Evolutionary conservation across 2,113 vertebrate genomes (phyloP), one percentile per base, ranked within the genome.

Genomic region (Arizona elegans): DNA sequence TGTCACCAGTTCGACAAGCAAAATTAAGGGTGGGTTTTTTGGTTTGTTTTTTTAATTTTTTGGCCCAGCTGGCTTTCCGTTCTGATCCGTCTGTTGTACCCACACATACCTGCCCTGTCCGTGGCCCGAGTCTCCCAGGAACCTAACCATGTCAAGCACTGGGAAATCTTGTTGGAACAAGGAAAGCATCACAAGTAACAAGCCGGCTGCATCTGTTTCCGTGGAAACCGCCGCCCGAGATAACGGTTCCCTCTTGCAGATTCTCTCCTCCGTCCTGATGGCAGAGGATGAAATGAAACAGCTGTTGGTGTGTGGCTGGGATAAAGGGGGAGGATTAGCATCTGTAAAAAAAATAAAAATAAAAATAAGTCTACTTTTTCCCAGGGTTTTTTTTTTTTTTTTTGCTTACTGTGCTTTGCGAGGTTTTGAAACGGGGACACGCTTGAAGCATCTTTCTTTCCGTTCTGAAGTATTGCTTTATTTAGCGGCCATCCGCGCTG

Each of bases 1-100:
- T 23, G 91, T 93, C 90, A 33, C 59, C 93, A n/a, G 19, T 81
- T 92, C 5, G 17, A 89, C 91, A 91, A 65, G 9, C 8, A 11
- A 86, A 87, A 87, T 33, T 55, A 38, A 65, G 11, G 26, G 26
- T 29, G 15, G 13, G 52, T 8, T 55, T 55, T 13, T 11, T 53
- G 54, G 26, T n/a, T n/a, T n/a, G 9, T 26, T 29, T 59, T 62
- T 62, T 62, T n/a, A n/a, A n/a, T n/a, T 15, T 13, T 70, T n/a
- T n/a, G 29, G 70, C 1, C 70, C n/a, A 38, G n/a, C n/a, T 15
- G 6, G n/a, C 5, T 81, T 75, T 75, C 70, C 70, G 2, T 81
- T 50, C 85, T 43, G 21, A 11, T 13, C 85, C 10, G 1, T 86
- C 85, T 50, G 43, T 13, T 23, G n/a, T 8, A 0, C 85, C 85